Conservation (phyloP, 2,113 vertebrate genomes). For the Brachyistius frenatus region DNA sequence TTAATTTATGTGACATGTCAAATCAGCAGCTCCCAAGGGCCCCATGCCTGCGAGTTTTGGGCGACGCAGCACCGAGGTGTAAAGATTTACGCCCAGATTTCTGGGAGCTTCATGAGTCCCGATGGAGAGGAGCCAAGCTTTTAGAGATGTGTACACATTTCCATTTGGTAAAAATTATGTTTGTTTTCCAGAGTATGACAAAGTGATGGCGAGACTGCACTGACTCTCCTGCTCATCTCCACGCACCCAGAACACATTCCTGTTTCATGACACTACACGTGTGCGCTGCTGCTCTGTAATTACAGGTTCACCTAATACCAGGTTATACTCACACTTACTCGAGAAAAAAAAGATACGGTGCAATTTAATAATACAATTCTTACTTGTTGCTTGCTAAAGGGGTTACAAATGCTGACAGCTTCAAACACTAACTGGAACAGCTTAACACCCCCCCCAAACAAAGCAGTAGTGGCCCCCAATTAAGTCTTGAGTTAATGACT, state of each 20-base stretch:
- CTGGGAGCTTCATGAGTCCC: slow-evolving; percentile 51
- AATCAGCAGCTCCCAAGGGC: slow-evolving; percentile 41
- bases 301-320: slow-evolving; percentile 60
- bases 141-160: slow-evolving; percentile 38
- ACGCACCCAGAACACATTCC: slow-evolving; percentile 69
- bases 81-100: slow-evolving; percentile 49
- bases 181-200: slow-evolving; percentile 49
- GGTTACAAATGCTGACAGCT: slow-evolving; percentile 31
- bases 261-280: slow-evolving; percentile 58
- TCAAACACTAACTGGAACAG: background rate
- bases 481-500: slow-evolving; percentile 49
- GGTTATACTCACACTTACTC: slow-evolving; percentile 44
- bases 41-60: slow-evolving; percentile 29
- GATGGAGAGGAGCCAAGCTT: slow-evolving; percentile 46
- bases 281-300: slow-evolving; percentile 64
- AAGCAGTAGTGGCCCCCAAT: slow-evolving; percentile 30
- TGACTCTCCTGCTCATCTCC: slow-evolving; percentile 22
- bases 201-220: slow-evolving; percentile 31
- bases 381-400: slow-evolving; percentile 11
- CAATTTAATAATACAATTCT: slow-evolving; percentile 26
- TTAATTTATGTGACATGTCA: slow-evolving; percentile 51
- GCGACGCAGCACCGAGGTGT: slow-evolving; percentile 45
- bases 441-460: slow-evolving; percentile 42
- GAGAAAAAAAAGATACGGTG: slow-evolving; percentile 1
- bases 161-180: slow-evolving; percentile 58